Evolutionary conservation across 2,797 vertebrate species (phyloP).

Genomic region (Sebastes steindachneri): DNA sequence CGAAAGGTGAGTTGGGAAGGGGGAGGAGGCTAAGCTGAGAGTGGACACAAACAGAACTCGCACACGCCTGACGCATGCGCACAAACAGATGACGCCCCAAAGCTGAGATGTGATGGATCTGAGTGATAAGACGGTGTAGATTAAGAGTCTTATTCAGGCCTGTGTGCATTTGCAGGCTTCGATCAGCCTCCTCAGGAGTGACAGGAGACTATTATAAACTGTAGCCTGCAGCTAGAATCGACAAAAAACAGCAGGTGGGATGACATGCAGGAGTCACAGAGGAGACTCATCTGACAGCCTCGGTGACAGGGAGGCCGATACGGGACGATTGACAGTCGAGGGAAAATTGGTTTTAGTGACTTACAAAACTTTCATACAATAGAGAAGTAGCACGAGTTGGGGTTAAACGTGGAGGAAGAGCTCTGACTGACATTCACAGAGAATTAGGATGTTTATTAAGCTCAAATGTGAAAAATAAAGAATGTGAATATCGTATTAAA

Average conservation of each 20-base stretch:
- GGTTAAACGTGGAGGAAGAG: neutral
- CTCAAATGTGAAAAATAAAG: slow-evolving; percentile 2
- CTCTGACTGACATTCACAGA: slow-evolving; percentile 6
- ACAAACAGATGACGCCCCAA: neutral
- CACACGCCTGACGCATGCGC: neutral
- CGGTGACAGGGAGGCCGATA: slow-evolving; percentile 27
- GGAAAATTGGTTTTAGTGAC: slow-evolving; percentile 26
- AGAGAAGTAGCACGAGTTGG: neutral
- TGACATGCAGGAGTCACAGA: slow-evolving; percentile 37
- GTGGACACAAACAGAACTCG: slow-evolving; percentile 39
- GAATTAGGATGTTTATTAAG: neutral
- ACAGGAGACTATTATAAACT: slow-evolving; percentile 35
- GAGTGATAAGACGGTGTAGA: slow-evolving; percentile 44
- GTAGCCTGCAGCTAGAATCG: slow-evolving; percentile 32
- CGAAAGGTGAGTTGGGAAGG: slow-evolving; percentile 57
- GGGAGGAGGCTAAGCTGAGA: slow-evolving; percentile 27
- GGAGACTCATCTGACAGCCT: slow-evolving; percentile 41
- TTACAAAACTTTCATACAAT: slow-evolving; percentile 18
- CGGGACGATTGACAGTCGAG: slow-evolving; percentile 11
- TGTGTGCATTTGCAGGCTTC: slow-evolving; percentile 21
- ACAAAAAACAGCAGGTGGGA: slow-evolving; percentile 34
- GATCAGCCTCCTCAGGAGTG: slow-evolving; percentile 12
- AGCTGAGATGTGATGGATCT: slow-evolving; percentile 37
- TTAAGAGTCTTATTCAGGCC: slow-evolving; percentile 14
- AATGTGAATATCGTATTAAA: neutral